Conservation (phyloP, 2,888 invertebrate genomes). For the Ligdia adustata region DNA sequence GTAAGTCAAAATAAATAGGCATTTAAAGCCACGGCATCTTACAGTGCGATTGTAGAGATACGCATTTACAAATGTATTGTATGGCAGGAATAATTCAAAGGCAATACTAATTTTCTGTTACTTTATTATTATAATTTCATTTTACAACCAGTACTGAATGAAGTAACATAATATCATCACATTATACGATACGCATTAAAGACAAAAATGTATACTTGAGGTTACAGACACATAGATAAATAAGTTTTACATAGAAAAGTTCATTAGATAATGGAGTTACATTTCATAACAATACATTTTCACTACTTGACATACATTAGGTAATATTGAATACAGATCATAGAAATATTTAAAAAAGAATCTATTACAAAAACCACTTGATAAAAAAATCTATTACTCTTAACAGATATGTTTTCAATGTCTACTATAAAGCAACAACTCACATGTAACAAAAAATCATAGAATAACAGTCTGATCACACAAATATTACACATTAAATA, state of each 20-base stretch:
- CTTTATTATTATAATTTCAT: slow-evolving; percentile 82
- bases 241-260: slow-evolving; percentile 60
- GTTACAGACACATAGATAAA: slow-evolving; percentile 74
- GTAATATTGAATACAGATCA: slow-evolving; percentile 51
- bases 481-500: slow-evolving; percentile 83
- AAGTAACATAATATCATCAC: slow-evolving; percentile 78
- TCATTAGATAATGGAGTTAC: slow-evolving; percentile 58
- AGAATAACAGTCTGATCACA: slow-evolving; percentile 83
- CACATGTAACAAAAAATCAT: slow-evolving; percentile 81
- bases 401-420: slow-evolving; percentile 76
- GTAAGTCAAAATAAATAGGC: no score
- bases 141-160: slow-evolving; percentile 81
- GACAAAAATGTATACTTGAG: slow-evolving; percentile 61
- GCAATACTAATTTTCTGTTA: slow-evolving; percentile 57
- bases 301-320: slow-evolving; percentile 57
- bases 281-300: slow-evolving; percentile 54
- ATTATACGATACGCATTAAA: slow-evolving; percentile 69
- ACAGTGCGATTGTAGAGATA: no score
- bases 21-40: no score
- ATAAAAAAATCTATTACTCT: slow-evolving; percentile 56
- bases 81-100: slow-evolving; percentile 15
- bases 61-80: no score
- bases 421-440: slow-evolving; percentile 78
- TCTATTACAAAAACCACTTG: slow-evolving; percentile 52
- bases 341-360: slow-evolving; percentile 47